phyloP scores from a whole-genome alignment of 1,140 invertebrate species.

The Steinernema khuongi region DNA sequence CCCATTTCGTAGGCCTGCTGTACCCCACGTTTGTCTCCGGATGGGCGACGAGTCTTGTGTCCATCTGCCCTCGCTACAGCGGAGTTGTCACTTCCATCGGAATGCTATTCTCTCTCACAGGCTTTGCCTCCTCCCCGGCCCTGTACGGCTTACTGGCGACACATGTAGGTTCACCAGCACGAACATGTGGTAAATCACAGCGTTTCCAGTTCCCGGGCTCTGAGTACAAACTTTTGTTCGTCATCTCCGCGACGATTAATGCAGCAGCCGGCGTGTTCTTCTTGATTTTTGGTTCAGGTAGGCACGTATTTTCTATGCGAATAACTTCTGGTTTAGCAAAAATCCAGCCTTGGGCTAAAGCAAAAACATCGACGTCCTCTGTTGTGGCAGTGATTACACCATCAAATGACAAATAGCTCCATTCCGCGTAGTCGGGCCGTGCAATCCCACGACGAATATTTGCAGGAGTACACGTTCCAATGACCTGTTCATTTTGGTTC shows the following conservation, averaged over 20 bases:
- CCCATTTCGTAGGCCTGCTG: constrained; percentile 13
- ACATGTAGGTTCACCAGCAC: neutral
- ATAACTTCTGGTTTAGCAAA: too few species aligned
- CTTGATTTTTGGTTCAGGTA: constrained; percentile 22
- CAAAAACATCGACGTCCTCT: too few species aligned
- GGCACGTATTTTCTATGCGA: too few species aligned
- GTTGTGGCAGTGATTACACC: too few species aligned
- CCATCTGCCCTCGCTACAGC: too few species aligned
- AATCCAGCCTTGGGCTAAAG: too few species aligned
- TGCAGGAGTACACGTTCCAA: too few species aligned
- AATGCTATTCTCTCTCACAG: constrained; percentile 14
- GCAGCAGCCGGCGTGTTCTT: constrained; percentile 13
- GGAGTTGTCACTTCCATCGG: too few species aligned
- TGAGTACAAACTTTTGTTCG: neutral
- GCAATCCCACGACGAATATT: too few species aligned
- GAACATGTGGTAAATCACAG: neutral
- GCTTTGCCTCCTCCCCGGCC: neutral
- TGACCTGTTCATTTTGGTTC: too few species aligned
- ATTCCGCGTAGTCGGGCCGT: too few species aligned
- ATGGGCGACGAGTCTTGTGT: neutral
- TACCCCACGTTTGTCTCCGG: neutral
- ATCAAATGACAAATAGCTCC: too few species aligned
- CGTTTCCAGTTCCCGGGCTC: constrained; percentile 12
- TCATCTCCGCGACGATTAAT: constrained; percentile 13
- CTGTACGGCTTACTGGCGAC: neutral